Base-by-base conservation (phyloP, 2,888 invertebrate genomes). In the Troides oblongomaculatus region DNA sequence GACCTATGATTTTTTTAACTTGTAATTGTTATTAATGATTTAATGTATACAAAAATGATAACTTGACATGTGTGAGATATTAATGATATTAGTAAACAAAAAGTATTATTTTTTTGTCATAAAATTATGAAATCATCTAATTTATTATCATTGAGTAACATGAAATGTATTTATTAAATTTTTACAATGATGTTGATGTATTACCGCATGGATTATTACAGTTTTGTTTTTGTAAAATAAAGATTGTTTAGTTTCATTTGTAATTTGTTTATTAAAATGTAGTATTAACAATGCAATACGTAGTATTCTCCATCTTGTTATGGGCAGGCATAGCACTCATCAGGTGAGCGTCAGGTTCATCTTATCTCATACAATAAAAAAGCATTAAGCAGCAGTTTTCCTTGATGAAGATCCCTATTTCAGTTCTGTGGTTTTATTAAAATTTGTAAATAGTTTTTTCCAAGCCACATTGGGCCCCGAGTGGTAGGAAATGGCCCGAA, bases 141-240 rank as follows among this genome's bases (percentile, higher is more conserved):
- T 70, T 66, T 65, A 63, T 72, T 69, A 57, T 66, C 65, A 69
- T 67, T 43, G 70, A 71, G 66, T 68, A 21, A 21, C 68, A 60
- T 72, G 70, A 69, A 70, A 72, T 75, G 69, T 76, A 77, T 76
- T 77, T 77, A 77, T 76, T 75, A 46, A 69, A 65, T 62, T 65
- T 57, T 62, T 17, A 67, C 57, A 66, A 71, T 70, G 73, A 72
- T 73, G 72, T 73, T 69, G 62, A 58, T 72, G 66, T 71, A 70
- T 70, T 68, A 69, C 66, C 63, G 25, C 69, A 56, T 68, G 66
- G 63, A 59, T 68, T 72, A 64, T 62, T 68, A 65, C 61, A 61
- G 57, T 70, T 68, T 72, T 64, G 18, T 60, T 66, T 30, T 66
- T 59, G 8, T 46, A 63, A 62, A 62, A 68, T 67, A 64, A 64